Base-by-base conservation (phyloP, 1,140 invertebrate species). In the Whitmania pigra region DNA sequence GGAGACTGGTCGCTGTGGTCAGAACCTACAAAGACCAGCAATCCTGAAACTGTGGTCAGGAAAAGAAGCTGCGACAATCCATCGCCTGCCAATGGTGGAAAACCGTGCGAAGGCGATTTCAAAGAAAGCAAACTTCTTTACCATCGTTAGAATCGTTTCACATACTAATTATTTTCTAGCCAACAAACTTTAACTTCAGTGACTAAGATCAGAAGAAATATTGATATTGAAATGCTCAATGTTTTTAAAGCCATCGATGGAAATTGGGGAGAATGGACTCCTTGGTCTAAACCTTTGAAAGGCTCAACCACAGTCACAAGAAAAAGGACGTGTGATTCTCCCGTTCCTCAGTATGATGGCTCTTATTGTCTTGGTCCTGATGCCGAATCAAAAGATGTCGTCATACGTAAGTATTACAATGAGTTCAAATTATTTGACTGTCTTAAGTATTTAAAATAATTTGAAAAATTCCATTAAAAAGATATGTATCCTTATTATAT, bases 201-300 rank as follows among this genome's bases (percentile, higher is more conserved):
- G 43, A 49, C 43, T 49, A 49, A 17, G 43, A 15, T 11, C 0
- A 49, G 9, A 49, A 49, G 43, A 17, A 49, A 15, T 49, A 49
- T 49, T 3, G 13, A 15, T 49, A 49, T 49, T 49, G 5, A 49
- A 49, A 49, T 49, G 43, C 2, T 3, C 15, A 11, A 49, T n/a
- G 3, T 68, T 40, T 60, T 63, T 25, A 31, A 36, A 54, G 66
- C 71, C 74, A 74, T 72, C 22, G 49, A 79, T 66, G 79, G 79
- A 22, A 72, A 74, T 13, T 75, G 90, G 89, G 36, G 80, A 82
- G n/a, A 76, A 82, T 53, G 85, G 85, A 15, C 86, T n/a, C 53
- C 71, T 20, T 78, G 77, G 76, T 74, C 72, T 68, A 54, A 66
- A 43, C 74, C 78, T 13, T 81, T 80, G 75, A 80, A 79, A 72